These are phyloP conservation scores for Pterocles gutturalis DNA, from an alignment of 2,113 vertebrate species.

Conservation along the genomic window DNA sequence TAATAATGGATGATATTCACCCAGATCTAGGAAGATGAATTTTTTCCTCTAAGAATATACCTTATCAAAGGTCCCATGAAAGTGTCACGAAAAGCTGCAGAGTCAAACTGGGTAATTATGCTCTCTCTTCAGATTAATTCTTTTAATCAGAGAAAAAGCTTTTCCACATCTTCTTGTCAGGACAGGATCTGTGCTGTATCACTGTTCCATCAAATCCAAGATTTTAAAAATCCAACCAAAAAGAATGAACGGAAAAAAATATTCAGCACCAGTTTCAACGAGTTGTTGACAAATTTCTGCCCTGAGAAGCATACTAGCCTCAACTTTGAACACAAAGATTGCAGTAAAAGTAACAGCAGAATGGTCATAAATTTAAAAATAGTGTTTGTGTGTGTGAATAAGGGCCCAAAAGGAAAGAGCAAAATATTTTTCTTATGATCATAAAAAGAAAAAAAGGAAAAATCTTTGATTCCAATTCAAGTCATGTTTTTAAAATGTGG, in stretches of 20 bases:
- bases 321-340: not conserved
- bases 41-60: not conserved
- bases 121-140: not conserved
- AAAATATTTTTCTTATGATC: not conserved
- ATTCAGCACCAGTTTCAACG: not conserved
- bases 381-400: not conserved
- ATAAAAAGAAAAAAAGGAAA: not conserved
- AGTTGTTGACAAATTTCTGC: not conserved
- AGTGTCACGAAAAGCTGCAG: not conserved
- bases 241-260: not conserved
- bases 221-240: not conserved
- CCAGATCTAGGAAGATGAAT: not conserved
- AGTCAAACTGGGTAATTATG: not conserved
- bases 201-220: not conserved
- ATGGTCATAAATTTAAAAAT: not conserved
- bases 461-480: not conserved
- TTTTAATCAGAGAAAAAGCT: not conserved
- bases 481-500: not conserved
- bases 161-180: not conserved
- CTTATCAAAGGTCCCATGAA: not conserved
- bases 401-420: not conserved
- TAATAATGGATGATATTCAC: not conserved
- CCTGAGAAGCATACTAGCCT: not conserved
- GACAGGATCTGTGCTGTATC: not conserved
- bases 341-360: not conserved